Percentiles rank a stretch among this genome's conserved stretches.
Evolutionary conservation across 2,888 invertebrate genomes (phyloP).

Genomic region (Hemicrepidius hirtus): DNA sequence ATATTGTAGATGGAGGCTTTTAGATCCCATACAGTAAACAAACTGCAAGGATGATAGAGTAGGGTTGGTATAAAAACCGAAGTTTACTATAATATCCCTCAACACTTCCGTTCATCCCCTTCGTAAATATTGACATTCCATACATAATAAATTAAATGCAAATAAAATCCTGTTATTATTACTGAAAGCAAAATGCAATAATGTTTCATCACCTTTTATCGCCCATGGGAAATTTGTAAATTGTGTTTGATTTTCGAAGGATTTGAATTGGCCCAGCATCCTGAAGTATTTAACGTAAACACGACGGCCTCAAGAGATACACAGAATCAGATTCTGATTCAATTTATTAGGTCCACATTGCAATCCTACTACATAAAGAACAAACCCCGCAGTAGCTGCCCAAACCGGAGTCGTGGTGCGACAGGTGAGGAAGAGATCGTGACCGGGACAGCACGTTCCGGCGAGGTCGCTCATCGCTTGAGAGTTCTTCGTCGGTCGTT

Average conservation of each 20-base stretch:
- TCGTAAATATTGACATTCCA: constrained; percentile 35
- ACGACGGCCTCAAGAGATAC: constrained; percentile 6
- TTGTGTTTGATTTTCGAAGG: constrained; percentile 9
- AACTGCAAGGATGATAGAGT: constrained; percentile 8
- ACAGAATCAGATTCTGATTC: constrained; percentile 22
- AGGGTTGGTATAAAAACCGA: constrained; percentile 17
- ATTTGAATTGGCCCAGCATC: background rate
- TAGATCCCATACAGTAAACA: constrained; percentile 4
- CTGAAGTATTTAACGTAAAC: constrained; percentile 14
- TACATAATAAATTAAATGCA: constrained; percentile 33
- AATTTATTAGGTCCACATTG: background rate
- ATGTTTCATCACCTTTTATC: background rate
- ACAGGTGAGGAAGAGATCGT: constrained; percentile 80
- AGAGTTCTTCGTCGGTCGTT: constrained; percentile 69
- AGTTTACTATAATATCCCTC: constrained; percentile 10
- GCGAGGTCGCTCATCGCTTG: constrained; percentile 64
- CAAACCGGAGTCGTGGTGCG: constrained; percentile 75
- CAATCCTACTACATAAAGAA: constrained; percentile 36
- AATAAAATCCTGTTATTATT: constrained; percentile 28
- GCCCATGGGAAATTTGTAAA: background rate
- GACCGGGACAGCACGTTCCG: constrained; percentile 77
- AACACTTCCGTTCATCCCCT: constrained; percentile 23
- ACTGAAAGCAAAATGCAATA: constrained; percentile 8
- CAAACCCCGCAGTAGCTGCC: constrained; percentile 71
- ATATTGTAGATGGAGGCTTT: too few relatives aligned